A percentile compares a stretch with the other conserved stretches of the same genome.
Conservation (phyloP, 1,140 invertebrate species). For the Aporrectodea caliginosa region DNA sequence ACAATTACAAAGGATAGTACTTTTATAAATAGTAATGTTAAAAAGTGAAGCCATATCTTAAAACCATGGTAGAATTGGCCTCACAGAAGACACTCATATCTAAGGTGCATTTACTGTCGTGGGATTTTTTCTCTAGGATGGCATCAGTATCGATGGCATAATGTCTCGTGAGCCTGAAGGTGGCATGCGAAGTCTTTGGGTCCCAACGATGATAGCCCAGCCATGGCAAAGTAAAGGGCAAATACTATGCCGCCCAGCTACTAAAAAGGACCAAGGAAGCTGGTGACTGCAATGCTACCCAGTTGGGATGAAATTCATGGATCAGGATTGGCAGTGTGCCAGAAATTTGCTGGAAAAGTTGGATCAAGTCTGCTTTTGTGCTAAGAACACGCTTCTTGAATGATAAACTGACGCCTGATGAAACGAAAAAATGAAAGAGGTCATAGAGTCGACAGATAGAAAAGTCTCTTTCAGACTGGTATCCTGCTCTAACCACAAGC, state of each 20-base stretch:
- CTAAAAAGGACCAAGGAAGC: neutral
- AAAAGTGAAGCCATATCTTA: neutral
- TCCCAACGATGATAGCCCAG: too few relatives aligned
- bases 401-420: neutral
- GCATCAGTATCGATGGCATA: neutral
- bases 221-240: neutral
- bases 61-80: neutral
- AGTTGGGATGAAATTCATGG: neutral
- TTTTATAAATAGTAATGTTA: neutral
- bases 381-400: neutral
- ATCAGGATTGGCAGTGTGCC: neutral
- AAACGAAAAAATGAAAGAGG: neutral
- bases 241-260: neutral
- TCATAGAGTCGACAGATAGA: too few relatives aligned
- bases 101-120: neutral
- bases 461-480: too few relatives aligned
- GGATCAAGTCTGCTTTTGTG: neutral
- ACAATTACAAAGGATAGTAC: neutral
- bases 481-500: too few relatives aligned
- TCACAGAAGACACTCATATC: neutral
- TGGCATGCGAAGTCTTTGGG: neutral
- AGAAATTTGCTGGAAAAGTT: neutral
- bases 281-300: neutral
- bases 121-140: neutral
- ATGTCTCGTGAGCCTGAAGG: neutral